Base-by-base conservation (phyloP, 1,140 invertebrate genomes). In the Odontomachus brunneus region DNA sequence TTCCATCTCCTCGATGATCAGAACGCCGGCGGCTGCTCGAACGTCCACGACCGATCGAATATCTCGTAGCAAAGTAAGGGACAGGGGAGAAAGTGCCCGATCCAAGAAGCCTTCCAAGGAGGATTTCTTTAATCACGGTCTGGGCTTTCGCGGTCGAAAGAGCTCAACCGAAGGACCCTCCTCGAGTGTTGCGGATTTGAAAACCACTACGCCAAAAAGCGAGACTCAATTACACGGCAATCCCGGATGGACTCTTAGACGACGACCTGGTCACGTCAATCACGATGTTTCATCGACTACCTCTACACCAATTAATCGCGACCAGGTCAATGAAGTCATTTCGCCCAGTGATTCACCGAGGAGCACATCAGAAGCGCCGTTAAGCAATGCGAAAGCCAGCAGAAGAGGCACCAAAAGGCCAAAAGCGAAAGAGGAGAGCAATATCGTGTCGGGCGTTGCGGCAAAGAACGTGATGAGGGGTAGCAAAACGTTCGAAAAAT, bases 81-180 rank as follows among this genome's bases (percentile, higher is more conserved):
- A 53, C 24, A 83, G 74, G 60, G 60, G 49, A n/a, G 82, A 76
- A 14, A 72, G 17, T 57, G 19, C 66, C 24, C 87, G 81, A 49
- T 44, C 38, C 5, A 71, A 62, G 14, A 63, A 69, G 4, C 69
- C 76, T 0, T 59, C 82, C 15, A 94, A 92, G 33, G 93, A 93
- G 29, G 93, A 94, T 76, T 93, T 89, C 33, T 94, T 93, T 57
- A 93, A 94, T 83, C 85, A 91, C 63, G 93, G 93, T 7, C 51
- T 94, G 11, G 92, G 92, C n/a, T 93, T 94, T 76, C 87, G 93
- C 3, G 93, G 93, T 14, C 88, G 93, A 26, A 93, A 89, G 65
- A 88, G 44, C 19, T 57, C 62, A 0, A 85, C 67, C 0, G 83
- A 88, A 0, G 66, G 12, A 38, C 29, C 85, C 44, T 17, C 78